Conservation (phyloP, 92 coral and sea anemone genomes). For the Desmophyllum pertusum region DNA sequence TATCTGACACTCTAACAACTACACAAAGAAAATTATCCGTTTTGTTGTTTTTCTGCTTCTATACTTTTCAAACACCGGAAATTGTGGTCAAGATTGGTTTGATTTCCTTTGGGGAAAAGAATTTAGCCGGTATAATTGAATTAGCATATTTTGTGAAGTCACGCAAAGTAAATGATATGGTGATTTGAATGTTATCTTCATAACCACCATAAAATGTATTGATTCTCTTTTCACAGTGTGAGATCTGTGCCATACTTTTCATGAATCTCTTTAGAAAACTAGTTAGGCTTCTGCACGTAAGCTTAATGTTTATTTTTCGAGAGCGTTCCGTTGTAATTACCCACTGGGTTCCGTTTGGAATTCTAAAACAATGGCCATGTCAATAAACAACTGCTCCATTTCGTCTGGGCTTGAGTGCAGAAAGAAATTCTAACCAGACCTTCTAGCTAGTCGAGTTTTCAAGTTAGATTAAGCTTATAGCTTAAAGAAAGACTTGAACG, state of each 20-base stretch:
- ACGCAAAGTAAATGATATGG: not conserved
- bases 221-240: not conserved
- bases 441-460: not conserved
- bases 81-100: slow-evolving; percentile 13
- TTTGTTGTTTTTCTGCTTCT: slow-evolving; percentile 8
- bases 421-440: not conserved
- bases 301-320: not conserved
- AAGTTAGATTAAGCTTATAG: not conserved
- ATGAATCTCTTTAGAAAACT: not conserved
- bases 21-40: not conserved
- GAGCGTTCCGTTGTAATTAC: slow-evolving; percentile 25
- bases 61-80: slow-evolving; percentile 11
- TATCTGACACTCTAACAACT: not conserved
- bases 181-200: not conserved
- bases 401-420: not conserved
- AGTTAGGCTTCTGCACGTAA: not conserved
- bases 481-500: not conserved
- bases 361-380: slow-evolving; percentile 20
- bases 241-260: not conserved
- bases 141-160: slow-evolving; percentile 10
- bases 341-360: slow-evolving; percentile 28
- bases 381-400: slow-evolving; percentile 9
- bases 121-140: not conserved
- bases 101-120: not conserved
- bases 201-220: not conserved